phyloP scores from a whole-genome alignment of 2,888 invertebrate genomes.

The Rhagophthalmus giganteus region DNA sequence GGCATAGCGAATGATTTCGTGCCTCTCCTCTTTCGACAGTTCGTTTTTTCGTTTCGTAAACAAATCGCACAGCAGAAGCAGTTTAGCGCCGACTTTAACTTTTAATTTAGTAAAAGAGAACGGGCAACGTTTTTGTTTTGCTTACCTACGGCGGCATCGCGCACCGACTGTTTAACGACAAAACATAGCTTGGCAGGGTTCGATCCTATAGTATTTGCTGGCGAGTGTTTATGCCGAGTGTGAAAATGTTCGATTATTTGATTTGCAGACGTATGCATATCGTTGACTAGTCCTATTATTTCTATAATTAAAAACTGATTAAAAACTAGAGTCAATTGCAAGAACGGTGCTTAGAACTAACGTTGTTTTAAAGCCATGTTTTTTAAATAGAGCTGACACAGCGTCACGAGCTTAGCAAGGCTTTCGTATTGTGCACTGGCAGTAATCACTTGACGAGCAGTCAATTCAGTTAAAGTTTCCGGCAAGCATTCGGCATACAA shows the following conservation, averaged over 20 bases:
- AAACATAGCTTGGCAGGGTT: slow-evolving; percentile 65
- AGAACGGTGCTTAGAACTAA: too few species aligned
- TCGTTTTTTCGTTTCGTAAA: slow-evolving; percentile 66
- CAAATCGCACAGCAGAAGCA: slow-evolving; percentile 66
- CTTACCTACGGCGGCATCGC: slow-evolving; percentile 65
- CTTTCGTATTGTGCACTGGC: slow-evolving; percentile 60
- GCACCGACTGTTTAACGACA: slow-evolving; percentile 64
- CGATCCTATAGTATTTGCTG: slow-evolving; percentile 52
- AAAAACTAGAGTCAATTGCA: too few species aligned
- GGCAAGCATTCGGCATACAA: slow-evolving; percentile 68
- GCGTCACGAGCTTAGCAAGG: slow-evolving; percentile 59
- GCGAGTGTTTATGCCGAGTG: slow-evolving; percentile 46
- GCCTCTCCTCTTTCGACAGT: slow-evolving; percentile 64
- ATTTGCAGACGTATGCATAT: slow-evolving; percentile 65
- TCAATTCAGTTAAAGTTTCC: slow-evolving; percentile 60
- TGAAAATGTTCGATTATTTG: slow-evolving; percentile 64
- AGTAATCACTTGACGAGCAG: slow-evolving; percentile 61
- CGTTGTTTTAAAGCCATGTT: slow-evolving; percentile 67
- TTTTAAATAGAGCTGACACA: slow-evolving; percentile 64
- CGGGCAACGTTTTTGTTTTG: neutral
- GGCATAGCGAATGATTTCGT: slow-evolving; percentile 69
- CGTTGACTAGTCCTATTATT: slow-evolving; percentile 65
- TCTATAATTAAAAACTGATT: slow-evolving; percentile 55
- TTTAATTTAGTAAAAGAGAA: neutral
- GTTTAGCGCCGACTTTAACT: slow-evolving; percentile 57